Conservation (phyloP, 1,140 invertebrate genomes). For the Branchinecta lynchi region DNA sequence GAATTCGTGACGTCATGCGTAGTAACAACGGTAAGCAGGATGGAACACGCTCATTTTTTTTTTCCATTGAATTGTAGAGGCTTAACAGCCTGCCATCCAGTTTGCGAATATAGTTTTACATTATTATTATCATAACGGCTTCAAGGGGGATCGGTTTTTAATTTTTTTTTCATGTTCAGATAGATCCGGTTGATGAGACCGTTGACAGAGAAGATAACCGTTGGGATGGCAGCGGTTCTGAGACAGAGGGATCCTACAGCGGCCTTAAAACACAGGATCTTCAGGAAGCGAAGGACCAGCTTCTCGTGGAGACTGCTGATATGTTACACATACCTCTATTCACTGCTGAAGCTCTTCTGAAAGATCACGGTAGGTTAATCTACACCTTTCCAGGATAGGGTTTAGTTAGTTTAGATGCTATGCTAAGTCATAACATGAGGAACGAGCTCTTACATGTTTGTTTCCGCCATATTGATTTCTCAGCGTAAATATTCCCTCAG, state of each 20-base stretch:
- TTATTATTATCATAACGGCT: too few species aligned
- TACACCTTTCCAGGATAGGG: background rate
- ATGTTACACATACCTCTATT: conserved; percentile 56
- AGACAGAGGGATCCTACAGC: conserved; percentile 42
- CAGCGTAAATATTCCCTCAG: too few species aligned
- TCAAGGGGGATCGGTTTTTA: too few species aligned
- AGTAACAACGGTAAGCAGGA: too few species aligned
- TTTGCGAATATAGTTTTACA: too few species aligned
- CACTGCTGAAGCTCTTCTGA: conserved; percentile 50
- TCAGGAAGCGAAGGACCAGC: conserved; percentile 56
- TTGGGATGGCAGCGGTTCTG: conserved; percentile 22
- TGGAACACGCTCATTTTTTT: too few species aligned
- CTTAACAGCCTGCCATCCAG: too few species aligned
- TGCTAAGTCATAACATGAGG: background rate
- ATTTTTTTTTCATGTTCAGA: too few species aligned
- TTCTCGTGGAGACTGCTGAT: conserved; percentile 54
- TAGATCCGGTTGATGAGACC: too few species aligned
- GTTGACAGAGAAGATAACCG: conserved; percentile 16
- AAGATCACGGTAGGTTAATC: conserved; percentile 43
- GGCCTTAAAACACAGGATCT: conserved; percentile 50
- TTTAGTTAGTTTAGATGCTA: conserved; percentile 16
- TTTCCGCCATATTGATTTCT: too few species aligned
- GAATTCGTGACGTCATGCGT: too few species aligned
- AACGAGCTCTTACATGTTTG: background rate
- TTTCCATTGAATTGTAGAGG: too few species aligned